phyloP scores from a whole-genome alignment of 2,113 vertebrate species.

The Nycticorax nycticorax region DNA sequence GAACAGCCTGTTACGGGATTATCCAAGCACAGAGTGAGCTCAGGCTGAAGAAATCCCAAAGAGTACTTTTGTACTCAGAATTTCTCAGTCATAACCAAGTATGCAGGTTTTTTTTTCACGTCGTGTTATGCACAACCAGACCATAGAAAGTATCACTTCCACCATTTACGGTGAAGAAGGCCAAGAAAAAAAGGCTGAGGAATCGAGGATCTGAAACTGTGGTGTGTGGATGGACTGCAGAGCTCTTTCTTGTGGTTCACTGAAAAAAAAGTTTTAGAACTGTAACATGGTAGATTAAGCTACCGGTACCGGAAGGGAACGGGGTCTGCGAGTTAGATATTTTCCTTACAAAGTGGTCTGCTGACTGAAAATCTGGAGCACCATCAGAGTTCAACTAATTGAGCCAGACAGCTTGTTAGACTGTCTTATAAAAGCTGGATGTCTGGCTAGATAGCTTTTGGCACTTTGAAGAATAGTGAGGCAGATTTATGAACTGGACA shows the following conservation, averaged over 20 bases:
- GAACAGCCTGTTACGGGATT: neutral
- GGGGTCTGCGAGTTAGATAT: neutral
- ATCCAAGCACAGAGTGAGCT: conserved; percentile 5
- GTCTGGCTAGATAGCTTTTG: conserved; percentile 65
- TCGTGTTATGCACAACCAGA: neutral
- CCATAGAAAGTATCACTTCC: neutral
- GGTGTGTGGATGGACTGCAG: neutral
- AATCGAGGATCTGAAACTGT: neutral
- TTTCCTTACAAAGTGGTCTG: conserved; percentile 54
- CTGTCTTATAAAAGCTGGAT: conserved; percentile 59
- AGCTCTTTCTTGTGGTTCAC: conserved; percentile 30
- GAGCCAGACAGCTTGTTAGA: conserved; percentile 64
- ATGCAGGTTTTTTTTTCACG: neutral
- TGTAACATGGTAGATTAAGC: neutral
- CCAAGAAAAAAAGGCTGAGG: neutral
- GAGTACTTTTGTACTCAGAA: neutral
- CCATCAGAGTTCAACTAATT: conserved; percentile 53
- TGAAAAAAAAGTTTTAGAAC: neutral
- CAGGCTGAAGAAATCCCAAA: conserved; percentile 9
- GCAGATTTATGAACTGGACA: conserved; percentile 62
- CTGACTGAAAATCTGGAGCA: conserved; percentile 55
- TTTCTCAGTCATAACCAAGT: neutral
- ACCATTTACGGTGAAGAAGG: neutral
- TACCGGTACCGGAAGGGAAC: neutral
- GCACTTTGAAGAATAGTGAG: conserved; percentile 37